These are phyloP conservation scores for Lordiphosa mommai DNA, from an alignment of 1,140 invertebrate species.

Conservation along the genomic window DNA sequence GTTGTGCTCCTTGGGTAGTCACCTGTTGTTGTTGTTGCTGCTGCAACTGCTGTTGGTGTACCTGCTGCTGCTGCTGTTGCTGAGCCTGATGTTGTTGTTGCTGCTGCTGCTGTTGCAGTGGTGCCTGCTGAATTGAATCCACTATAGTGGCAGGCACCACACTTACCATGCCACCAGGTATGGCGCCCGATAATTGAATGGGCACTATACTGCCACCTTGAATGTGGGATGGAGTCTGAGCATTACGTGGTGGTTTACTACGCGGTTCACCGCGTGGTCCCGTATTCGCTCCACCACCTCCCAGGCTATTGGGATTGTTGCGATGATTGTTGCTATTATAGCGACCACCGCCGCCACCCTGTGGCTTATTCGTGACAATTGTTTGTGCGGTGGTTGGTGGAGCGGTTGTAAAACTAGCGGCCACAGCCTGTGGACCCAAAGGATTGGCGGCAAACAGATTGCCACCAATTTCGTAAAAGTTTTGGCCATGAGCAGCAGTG, in stretches of 20 bases:
- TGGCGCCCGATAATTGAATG: slow-evolving; percentile 47
- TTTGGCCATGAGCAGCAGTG: slow-evolving; percentile 81
- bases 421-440: slow-evolving; percentile 84
- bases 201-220: slow-evolving; percentile 56
- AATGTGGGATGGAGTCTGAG: slow-evolving; percentile 53
- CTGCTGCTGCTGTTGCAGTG: slow-evolving; percentile 15
- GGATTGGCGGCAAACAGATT: slow-evolving; percentile 88
- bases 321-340: slow-evolving; percentile 65
- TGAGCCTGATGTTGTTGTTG: slow-evolving; percentile 27
- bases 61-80: slow-evolving; percentile 34
- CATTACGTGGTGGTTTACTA: slow-evolving; percentile 56
- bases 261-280: slow-evolving; percentile 59
- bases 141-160: slow-evolving; percentile 60
- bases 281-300: slow-evolving; percentile 15
- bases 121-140: slow-evolving; percentile 35
- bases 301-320: slow-evolving; percentile 58
- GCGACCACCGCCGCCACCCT: slow-evolving; percentile 57
- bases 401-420: slow-evolving; percentile 80
- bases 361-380: slow-evolving; percentile 63
- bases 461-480: slow-evolving; percentile 86
- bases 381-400: slow-evolving; percentile 61
- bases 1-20: slow-evolving; percentile 29
- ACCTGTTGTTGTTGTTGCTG: slow-evolving; percentile 17
- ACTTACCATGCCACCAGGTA: slow-evolving; percentile 61
- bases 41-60: slow-evolving; percentile 17